Conservation (phyloP, 1,140 invertebrate species). For the Eumeta japonica region DNA sequence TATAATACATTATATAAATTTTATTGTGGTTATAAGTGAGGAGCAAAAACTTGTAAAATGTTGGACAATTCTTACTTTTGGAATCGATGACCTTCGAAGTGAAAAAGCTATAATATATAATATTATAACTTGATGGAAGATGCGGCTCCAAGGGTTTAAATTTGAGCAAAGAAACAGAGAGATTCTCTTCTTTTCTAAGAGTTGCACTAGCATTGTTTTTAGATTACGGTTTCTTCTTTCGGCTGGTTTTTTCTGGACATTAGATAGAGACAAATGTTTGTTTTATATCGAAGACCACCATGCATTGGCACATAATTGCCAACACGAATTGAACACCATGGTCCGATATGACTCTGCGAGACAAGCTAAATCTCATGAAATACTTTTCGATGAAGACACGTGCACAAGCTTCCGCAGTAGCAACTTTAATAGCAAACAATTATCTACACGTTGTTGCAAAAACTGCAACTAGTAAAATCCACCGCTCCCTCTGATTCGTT, state of each 20-base stretch:
- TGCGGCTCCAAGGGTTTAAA: too few relatives aligned
- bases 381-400: constrained; percentile 4
- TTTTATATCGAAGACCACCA: constrained; percentile 11
- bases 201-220: constrained; percentile 34
- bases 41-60: too few relatives aligned
- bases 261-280: constrained; percentile 27
- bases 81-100: too few relatives aligned
- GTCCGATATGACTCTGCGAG: constrained; percentile 17
- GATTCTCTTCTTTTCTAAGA: constrained; percentile 27
- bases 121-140: too few relatives aligned
- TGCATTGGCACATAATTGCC: constrained; percentile 16
- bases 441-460: constrained; percentile 9
- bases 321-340: constrained; percentile 23
- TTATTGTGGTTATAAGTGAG: too few relatives aligned
- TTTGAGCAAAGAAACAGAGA: too few relatives aligned
- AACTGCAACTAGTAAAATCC: constrained; percentile 20
- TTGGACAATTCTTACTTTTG: too few relatives aligned
- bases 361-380: constrained; percentile 17
- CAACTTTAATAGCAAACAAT: not conserved
- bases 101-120: too few relatives aligned
- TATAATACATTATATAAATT: too few relatives aligned
- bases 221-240: constrained; percentile 44
- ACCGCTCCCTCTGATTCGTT: constrained; percentile 6
- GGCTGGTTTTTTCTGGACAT: constrained; percentile 38
- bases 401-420: not conserved